Evolutionary conservation across 2,113 vertebrate species (phyloP).

Genomic region (Donacobius atricapilla): DNA sequence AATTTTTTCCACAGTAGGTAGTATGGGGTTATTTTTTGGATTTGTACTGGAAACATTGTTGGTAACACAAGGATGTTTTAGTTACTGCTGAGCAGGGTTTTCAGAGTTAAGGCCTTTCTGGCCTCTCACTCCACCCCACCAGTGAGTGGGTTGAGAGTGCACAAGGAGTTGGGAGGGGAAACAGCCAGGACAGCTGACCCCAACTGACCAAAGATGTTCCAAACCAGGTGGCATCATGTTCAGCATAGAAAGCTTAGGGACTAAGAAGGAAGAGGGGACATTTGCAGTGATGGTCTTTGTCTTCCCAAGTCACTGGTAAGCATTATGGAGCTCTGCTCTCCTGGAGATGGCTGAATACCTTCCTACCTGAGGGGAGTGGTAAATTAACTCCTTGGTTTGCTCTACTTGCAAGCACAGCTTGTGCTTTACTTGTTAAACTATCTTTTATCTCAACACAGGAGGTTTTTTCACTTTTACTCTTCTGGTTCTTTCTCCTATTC

Average conservation of each 20-base stretch:
- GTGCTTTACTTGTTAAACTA: not conserved
- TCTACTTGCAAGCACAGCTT: not conserved
- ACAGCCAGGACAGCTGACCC: not conserved
- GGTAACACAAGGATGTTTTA: not conserved
- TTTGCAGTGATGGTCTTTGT: not conserved
- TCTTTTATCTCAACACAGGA: not conserved
- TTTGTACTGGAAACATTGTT: not conserved
- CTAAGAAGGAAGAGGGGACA: not conserved
- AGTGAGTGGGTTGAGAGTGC: not conserved
- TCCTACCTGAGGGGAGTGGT: not conserved
- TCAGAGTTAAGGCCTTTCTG: not conserved
- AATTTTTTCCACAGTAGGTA: not conserved
- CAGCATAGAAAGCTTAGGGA: not conserved
- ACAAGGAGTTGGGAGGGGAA: not conserved
- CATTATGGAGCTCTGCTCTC: not conserved
- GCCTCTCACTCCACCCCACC: not conserved
- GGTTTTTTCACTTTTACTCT: not conserved
- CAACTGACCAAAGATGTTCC: not conserved
- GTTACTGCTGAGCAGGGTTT: accelerated
- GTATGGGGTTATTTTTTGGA: not conserved
- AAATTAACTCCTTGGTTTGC: not conserved
- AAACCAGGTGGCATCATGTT: not conserved
- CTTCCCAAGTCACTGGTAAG: not conserved
- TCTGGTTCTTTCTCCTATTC: not conserved
- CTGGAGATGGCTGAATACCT: not conserved